Conservation (phyloP, 1,140 invertebrate genomes). For the Drosophila willistoni region DNA sequence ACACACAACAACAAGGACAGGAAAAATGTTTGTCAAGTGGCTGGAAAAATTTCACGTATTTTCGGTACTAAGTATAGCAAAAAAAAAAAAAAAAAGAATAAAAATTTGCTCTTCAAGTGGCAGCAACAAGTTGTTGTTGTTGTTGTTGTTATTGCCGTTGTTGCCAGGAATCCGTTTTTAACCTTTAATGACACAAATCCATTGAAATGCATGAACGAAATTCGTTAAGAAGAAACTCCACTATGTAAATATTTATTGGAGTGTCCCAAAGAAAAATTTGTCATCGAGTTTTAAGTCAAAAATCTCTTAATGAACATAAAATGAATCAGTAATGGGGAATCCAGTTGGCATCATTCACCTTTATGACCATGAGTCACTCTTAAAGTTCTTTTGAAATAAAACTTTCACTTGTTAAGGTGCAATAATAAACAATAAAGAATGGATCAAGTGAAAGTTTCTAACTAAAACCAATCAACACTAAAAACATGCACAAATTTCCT, state of each 20-base stretch:
- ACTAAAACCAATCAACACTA: too few relatives aligned
- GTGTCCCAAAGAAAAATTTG: conserved; percentile 37
- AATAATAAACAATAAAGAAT: too few relatives aligned
- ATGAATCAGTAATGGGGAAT: not conserved
- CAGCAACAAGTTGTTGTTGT: conserved; percentile 43
- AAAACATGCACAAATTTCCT: too few relatives aligned
- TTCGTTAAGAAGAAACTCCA: conserved; percentile 39
- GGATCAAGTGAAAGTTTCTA: too few relatives aligned
- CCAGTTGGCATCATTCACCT: not conserved
- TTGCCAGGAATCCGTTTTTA: conserved; percentile 41
- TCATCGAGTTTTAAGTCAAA: conserved; percentile 38
- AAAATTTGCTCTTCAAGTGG: conserved; percentile 37
- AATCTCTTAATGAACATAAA: conserved; percentile 23
- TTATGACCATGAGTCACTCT: not conserved
- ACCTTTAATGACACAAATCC: conserved; percentile 52
- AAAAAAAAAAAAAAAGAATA: conserved; percentile 45
- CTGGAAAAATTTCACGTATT: conserved; percentile 62
- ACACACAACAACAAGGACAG: conserved; percentile 25
- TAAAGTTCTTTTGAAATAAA: not conserved
- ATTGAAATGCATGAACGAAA: conserved; percentile 26
- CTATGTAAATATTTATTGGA: conserved; percentile 44
- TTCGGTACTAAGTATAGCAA: conserved; percentile 30
- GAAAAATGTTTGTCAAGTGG: conserved; percentile 51
- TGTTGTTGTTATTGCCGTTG: conserved; percentile 5
- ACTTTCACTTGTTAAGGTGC: not conserved